Conservation (phyloP, 2,113 vertebrate species). For the Microcebus tavaratra region DNA sequence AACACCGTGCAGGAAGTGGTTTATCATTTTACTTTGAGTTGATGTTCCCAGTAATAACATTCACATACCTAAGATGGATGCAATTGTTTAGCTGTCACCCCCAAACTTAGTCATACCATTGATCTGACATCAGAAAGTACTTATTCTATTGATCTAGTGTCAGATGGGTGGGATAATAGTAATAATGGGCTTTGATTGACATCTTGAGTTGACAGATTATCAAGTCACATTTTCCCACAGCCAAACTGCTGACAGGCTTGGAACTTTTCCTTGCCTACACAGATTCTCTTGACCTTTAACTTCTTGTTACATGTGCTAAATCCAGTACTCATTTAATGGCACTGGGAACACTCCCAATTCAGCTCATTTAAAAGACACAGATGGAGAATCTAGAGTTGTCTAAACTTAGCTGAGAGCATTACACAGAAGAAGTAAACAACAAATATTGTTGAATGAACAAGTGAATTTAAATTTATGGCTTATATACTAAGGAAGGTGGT, state of each 20-base stretch:
- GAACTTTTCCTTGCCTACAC: conserved; percentile 64
- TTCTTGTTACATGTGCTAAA: conserved; percentile 63
- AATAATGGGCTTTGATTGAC: conserved; percentile 75
- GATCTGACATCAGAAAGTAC: conserved; percentile 75
- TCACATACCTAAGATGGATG: conserved; percentile 56
- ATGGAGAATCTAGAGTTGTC: conserved; percentile 34
- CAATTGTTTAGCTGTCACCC: conserved; percentile 77
- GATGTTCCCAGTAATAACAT: conserved; percentile 73
- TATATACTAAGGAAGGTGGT: neutral
- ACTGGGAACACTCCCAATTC: conserved; percentile 35
- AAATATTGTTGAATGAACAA: conserved; percentile 41
- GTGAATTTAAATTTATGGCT: conserved; percentile 24
- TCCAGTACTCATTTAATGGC: conserved; percentile 46
- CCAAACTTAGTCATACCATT: conserved; percentile 78
- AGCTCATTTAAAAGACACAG: conserved; percentile 48
- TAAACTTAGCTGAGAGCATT: conserved; percentile 23
- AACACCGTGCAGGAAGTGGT: conserved; percentile 62
- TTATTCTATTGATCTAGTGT: conserved; percentile 76
- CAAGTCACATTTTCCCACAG: conserved; percentile 68
- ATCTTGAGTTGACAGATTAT: conserved; percentile 74
- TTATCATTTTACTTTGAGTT: conserved; percentile 75
- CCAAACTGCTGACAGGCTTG: conserved; percentile 63
- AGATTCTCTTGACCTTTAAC: conserved; percentile 75
- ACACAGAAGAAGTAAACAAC: conserved; percentile 31
- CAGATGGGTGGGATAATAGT: conserved; percentile 66